phyloP scores from a whole-genome alignment of 2,797 vertebrate species.

The Cirrhinus mrigala region DNA sequence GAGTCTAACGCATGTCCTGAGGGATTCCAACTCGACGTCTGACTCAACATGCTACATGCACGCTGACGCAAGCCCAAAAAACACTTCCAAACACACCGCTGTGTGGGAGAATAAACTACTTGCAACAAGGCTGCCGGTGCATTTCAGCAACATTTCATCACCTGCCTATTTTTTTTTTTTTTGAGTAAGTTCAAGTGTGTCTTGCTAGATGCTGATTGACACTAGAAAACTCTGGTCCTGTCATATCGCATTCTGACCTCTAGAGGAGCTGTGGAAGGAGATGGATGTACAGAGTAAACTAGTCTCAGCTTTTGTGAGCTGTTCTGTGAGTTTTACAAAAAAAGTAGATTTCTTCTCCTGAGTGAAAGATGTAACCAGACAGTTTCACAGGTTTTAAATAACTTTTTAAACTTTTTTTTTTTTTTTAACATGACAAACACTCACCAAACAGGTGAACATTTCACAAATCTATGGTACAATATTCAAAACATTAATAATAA shows the following conservation, averaged over 20 bases:
- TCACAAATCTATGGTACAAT: no score
- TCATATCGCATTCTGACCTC: neutral
- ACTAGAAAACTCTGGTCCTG: neutral
- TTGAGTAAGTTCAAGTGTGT: constrained; percentile 38
- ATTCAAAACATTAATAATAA: no score
- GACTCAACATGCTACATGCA: constrained; percentile 52
- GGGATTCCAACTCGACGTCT: constrained; percentile 50
- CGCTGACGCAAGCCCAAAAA: constrained; percentile 54
- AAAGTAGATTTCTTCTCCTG: neutral
- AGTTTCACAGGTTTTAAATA: neutral
- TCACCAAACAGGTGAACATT: no score
- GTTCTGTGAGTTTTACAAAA: neutral
- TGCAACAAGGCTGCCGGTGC: constrained; percentile 8
- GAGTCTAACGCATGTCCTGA: constrained; percentile 41
- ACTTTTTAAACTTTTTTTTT: no score
- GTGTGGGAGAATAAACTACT: constrained; percentile 16
- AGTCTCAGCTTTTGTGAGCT: neutral
- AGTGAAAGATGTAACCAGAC: neutral
- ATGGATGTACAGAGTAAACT: neutral
- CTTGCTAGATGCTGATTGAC: constrained; percentile 28
- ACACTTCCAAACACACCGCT: constrained; percentile 31
- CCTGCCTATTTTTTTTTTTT: constrained; percentile 19
- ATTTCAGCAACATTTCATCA: constrained; percentile 62
- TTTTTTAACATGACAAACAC: no score
- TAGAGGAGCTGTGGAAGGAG: constrained; percentile 16